Evolutionary conservation across 2,888 invertebrate genomes (phyloP), one percentile per base, ranked within the genome.

Genomic region (Bhutanitis thaidina): DNA sequence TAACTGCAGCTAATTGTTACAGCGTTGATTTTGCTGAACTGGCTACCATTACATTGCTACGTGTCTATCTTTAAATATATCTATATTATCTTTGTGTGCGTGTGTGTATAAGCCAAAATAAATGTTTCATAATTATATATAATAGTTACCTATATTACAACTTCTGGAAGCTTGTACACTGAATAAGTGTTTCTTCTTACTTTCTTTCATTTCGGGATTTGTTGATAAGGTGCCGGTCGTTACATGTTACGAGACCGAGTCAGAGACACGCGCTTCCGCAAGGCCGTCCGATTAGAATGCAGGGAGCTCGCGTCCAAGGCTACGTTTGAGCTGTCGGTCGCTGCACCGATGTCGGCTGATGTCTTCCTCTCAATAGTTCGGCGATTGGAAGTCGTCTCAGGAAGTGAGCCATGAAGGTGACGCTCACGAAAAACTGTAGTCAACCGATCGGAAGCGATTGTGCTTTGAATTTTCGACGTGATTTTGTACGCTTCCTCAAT

Each of bases 281-380:
- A 89, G 88, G 88, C 84, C 88, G 81, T 68, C 64, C 67, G 81
- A 84, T 89, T 89, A 89, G 81, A 86, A 89, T 88, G 84, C 88
- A 87, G 77, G 77, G 82, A 80, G 86, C 88, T 84, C 81, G 83
- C 84, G 79, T 74, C 83, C 88, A 88, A 88, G 88, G 88, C 86
- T 85, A 76, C 71, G 69, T 63, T 67, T 64, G 75, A 68, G 71
- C 77, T 80, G 74, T 73, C 87, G 86, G 86, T 87, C 86, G 87
- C 71, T 87, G 87, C 87, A 84, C 88, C 77, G 79, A 60, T 66
- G 55, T 37, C 57, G 67, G 65, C 65, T 71, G 62, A 62, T 60
- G 79, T 81, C 82, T 86, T 86, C 86, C 87, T 86, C 82, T 69
- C 77, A 64, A 59, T 67, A 71, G 65, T 77, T 78, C 32, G 74